A percentile compares a stretch with the other conserved stretches of the same genome.
Evolutionary conservation across 1,140 invertebrate species (phyloP).

Genomic region (Aphelenchoides besseyi): DNA sequence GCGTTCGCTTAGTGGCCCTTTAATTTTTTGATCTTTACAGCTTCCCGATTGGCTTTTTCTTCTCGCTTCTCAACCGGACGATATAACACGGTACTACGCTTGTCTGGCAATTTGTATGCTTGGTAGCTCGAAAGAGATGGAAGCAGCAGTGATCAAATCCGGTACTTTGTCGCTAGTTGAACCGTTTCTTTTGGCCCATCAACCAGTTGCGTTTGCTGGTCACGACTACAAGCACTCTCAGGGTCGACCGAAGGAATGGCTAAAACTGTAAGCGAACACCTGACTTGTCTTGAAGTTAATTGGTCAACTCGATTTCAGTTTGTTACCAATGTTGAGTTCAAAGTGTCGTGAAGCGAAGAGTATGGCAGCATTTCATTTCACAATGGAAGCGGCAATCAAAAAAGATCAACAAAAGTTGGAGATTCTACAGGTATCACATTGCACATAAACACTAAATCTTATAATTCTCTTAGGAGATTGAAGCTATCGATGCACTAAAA

Average conservation of each 20-base stretch:
- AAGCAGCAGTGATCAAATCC: slow-evolving; percentile 87
- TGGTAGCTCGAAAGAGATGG: slow-evolving; percentile 95
- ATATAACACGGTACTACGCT: slow-evolving; percentile 83
- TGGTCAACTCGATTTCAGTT: slow-evolving; percentile 69
- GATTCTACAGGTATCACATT: slow-evolving; percentile 60
- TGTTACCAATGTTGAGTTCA: slow-evolving; percentile 90
- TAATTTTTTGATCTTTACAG: too few relatives aligned
- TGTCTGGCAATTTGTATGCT: slow-evolving; percentile 92
- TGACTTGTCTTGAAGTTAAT: neutral
- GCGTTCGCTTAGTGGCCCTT: neutral
- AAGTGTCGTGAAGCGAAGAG: slow-evolving; percentile 92
- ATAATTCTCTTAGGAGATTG: slow-evolving; percentile 83
- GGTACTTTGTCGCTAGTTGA: slow-evolving; percentile 91
- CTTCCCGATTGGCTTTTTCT: slow-evolving; percentile 97
- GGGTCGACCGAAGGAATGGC: slow-evolving; percentile 92
- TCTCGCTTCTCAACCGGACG: slow-evolving; percentile 89
- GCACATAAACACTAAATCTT: neutral
- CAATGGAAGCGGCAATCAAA: slow-evolving; percentile 97
- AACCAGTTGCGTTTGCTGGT: slow-evolving; percentile 88
- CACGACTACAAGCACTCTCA: slow-evolving; percentile 83
- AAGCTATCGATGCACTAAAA: slow-evolving; percentile 88
- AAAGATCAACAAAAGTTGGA: slow-evolving; percentile 89
- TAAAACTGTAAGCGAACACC: slow-evolving; percentile 27
- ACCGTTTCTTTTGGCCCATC: slow-evolving; percentile 87
- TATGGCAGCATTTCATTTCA: slow-evolving; percentile 96